These are phyloP conservation scores for Netelia fuscicornis DNA, from an alignment of 2,888 invertebrate genomes.

Conservation along the genomic window DNA sequence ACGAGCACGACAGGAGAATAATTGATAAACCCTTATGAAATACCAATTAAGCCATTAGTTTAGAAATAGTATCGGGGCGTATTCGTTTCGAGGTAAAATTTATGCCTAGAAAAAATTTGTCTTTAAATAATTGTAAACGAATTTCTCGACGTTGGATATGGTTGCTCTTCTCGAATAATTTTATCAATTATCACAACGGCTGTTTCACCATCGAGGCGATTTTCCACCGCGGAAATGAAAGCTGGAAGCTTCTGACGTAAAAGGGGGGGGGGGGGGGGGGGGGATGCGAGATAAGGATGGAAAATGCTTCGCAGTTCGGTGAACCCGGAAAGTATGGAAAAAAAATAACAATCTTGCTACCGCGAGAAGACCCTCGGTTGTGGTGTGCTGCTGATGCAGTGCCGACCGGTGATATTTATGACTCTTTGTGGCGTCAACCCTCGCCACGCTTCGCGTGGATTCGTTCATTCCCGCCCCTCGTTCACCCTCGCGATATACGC, in stretches of 20 bases:
- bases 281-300: neutral
- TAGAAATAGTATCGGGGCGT: neutral
- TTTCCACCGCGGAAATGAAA: neutral
- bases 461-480: conserved; percentile 39
- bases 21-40: no score
- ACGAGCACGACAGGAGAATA: no score
- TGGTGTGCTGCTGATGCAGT: conserved; percentile 48
- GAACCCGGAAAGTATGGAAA: conserved; percentile 14
- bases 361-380: conserved; percentile 1
- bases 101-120: neutral
- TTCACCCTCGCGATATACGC: neutral
- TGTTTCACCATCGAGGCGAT: neutral
- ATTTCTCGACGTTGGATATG: neutral
- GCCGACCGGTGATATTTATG: conserved; percentile 57
- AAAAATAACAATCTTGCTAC: conserved; percentile 16
- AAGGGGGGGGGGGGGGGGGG: neutral
- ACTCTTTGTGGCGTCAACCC: conserved; percentile 63
- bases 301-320: conserved; percentile 23
- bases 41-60: neutral
- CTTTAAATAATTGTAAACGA: neutral
- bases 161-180: neutral
- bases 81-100: no score
- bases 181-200: neutral
- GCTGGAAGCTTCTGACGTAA: neutral
- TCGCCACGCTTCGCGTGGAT: conserved; percentile 51